Percentiles rank a stretch among this genome's conserved stretches.
phyloP scores from a whole-genome alignment of 2,888 invertebrate species.

The Blastobasis lacticolella region DNA sequence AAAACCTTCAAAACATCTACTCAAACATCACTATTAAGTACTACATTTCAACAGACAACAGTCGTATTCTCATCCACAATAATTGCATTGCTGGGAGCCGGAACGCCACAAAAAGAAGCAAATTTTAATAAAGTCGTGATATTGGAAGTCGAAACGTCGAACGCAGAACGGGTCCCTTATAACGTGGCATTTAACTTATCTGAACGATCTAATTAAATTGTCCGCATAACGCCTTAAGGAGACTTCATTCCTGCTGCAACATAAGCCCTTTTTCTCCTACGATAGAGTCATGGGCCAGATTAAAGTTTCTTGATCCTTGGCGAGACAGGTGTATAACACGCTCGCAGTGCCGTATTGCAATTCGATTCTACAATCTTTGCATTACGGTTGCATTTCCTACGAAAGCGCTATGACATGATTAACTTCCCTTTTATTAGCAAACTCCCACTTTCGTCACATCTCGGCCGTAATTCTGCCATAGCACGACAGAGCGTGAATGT shows the following conservation, averaged over 20 bases:
- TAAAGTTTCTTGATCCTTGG: constrained; percentile 57
- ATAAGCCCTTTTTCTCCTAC: constrained; percentile 39
- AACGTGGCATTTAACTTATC: constrained; percentile 59
- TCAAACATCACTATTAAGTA: no score
- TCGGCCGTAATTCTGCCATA: no score
- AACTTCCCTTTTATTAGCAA: constrained; percentile 45
- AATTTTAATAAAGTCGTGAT: constrained; percentile 37
- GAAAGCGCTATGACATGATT: constrained; percentile 25
- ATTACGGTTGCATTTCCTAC: constrained; percentile 34
- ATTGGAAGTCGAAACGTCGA: constrained; percentile 37
- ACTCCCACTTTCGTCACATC: constrained; percentile 44
- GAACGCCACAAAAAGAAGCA: constrained; percentile 9
- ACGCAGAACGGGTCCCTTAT: constrained; percentile 32
- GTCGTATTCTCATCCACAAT: no score
- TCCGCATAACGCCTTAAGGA: constrained; percentile 42
- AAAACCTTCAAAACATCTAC: no score
- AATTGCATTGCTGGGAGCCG: not conserved
- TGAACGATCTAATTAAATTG: constrained; percentile 51
- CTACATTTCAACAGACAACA: no score
- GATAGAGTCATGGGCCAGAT: constrained; percentile 44
- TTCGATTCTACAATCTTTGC: constrained; percentile 24
- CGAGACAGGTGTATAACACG: constrained; percentile 55
- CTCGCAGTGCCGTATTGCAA: constrained; percentile 22
- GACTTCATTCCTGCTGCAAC: constrained; percentile 29
- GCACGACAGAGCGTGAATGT: no score